Conservation (phyloP, 1,140 invertebrate species). For the Bombus pascuorum region DNA sequence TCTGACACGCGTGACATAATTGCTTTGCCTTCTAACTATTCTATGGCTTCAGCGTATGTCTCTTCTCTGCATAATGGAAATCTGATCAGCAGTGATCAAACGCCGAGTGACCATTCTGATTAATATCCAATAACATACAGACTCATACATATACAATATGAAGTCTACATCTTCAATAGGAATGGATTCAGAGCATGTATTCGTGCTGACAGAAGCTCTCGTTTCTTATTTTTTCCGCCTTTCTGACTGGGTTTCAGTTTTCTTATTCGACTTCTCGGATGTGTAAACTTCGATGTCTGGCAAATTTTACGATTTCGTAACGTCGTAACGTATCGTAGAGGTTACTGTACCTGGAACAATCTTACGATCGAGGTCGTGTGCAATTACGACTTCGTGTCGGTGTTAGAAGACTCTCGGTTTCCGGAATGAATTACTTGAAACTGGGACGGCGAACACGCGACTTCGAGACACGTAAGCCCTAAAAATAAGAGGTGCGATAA, state of each 20-base stretch:
- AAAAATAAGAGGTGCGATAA: conserved; percentile 19
- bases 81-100: neutral
- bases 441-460: neutral
- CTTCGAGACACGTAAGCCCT: neutral
- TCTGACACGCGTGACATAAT: neutral
- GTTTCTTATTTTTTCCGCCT: neutral
- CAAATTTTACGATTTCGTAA: neutral
- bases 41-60: neutral
- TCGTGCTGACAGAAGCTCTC: neutral
- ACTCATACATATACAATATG: neutral
- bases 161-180: neutral
- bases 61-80: neutral
- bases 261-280: neutral
- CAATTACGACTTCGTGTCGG: conserved; percentile 2
- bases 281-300: neutral
- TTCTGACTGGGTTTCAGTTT: neutral
- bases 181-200: neutral
- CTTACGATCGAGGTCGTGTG: conserved; percentile 25
- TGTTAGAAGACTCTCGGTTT: conserved; percentile 15
- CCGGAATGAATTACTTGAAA: conserved; percentile 4
- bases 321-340: neutral
- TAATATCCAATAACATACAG: neutral
- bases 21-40: neutral
- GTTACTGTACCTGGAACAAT: conserved; percentile 21
- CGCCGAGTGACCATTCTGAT: neutral